Evolutionary conservation across 2,113 vertebrate species (phyloP).

Genomic region (Chlorocebus sabaeus): DNA sequence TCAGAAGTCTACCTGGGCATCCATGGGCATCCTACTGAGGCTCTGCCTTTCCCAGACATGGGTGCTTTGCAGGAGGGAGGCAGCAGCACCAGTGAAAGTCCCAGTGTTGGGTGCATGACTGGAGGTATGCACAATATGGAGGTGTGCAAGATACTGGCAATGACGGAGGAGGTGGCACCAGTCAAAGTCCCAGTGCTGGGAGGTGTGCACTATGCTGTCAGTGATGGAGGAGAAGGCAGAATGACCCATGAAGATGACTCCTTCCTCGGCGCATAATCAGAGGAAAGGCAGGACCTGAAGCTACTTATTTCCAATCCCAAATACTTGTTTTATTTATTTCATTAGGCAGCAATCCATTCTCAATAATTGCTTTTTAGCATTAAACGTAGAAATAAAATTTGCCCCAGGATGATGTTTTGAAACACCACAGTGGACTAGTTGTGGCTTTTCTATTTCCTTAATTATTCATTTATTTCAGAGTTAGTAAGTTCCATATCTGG

Average conservation of each 20-base stretch:
- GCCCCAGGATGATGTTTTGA: not conserved
- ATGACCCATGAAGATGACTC: not conserved
- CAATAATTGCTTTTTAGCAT: not conserved
- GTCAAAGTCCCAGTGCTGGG: too few species aligned
- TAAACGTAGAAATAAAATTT: not conserved
- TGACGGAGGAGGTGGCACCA: too few species aligned
- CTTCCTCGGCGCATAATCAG: not conserved
- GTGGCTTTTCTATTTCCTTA: too few species aligned
- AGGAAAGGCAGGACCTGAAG: not conserved
- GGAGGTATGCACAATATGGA: too few species aligned
- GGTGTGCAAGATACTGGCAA: too few species aligned
- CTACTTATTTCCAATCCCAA: not conserved
- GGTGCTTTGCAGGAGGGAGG: too few species aligned
- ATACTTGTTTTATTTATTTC: not conserved
- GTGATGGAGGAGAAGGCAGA: not conserved
- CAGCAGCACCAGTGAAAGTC: not conserved
- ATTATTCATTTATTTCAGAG: too few species aligned
- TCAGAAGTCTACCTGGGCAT: too few species aligned
- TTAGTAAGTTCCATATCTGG: too few species aligned
- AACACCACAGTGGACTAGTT: not conserved
- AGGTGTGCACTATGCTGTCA: not conserved
- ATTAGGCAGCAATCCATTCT: not conserved
- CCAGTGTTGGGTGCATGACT: not conserved
- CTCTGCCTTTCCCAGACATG: not conserved
- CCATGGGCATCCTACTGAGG: not conserved